Percentiles rank a stretch among this genome's conserved stretches.
Conservation (phyloP, 2,113 vertebrate genomes). For the Varanus salvator region DNA sequence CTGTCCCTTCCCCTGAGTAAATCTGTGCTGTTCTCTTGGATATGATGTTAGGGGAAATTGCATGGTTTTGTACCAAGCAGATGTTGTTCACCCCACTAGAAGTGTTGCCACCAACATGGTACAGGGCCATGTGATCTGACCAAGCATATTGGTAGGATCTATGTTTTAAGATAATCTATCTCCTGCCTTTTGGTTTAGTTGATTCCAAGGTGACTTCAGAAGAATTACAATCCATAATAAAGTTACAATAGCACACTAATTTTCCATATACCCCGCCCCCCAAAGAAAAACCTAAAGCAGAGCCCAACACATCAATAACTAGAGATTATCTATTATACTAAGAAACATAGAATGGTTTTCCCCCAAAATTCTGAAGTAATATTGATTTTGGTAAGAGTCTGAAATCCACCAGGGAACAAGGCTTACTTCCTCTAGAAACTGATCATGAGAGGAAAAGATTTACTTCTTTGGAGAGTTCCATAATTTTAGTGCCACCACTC, state of each 20-base stretch:
- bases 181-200: background rate
- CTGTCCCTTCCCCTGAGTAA: background rate
- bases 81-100: background rate
- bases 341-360: background rate
- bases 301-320: background rate
- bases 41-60: background rate
- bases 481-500: background rate
- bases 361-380: background rate
- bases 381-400: background rate
- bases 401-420: background rate
- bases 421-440: too few species aligned
- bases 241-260: background rate
- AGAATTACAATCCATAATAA: background rate
- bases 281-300: background rate
- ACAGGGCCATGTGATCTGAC: background rate
- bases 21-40: background rate
- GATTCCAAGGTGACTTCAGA: background rate
- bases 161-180: background rate
- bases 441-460: background rate
- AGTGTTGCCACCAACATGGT: background rate
- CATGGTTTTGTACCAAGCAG: background rate
- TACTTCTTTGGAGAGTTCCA: background rate
- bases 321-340: background rate
- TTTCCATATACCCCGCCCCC: background rate
- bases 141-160: background rate